Percentiles rank a stretch among this genome's conserved stretches.
These are phyloP conservation scores for Petrocephalus zakoni DNA, from an alignment of 2,113 vertebrate genomes.

Conservation along the genomic window DNA sequence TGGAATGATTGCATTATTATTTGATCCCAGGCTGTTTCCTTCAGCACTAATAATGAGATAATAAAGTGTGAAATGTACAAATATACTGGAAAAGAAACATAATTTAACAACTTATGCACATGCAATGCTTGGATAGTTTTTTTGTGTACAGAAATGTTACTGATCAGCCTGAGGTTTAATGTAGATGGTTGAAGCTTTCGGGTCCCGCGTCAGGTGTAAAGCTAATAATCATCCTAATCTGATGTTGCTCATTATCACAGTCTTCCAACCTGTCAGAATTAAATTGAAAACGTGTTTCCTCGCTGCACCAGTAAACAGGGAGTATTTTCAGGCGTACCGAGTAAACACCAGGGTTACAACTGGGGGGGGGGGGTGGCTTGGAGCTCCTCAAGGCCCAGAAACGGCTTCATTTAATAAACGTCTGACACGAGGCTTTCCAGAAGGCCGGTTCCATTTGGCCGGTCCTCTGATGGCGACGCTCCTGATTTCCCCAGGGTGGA, in stretches of 20 bases:
- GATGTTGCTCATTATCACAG: background rate
- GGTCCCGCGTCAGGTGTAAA: background rate
- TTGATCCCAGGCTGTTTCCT: background rate
- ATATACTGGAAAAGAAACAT: background rate
- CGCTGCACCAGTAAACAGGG: background rate
- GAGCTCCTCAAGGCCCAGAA: no score
- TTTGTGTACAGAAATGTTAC: background rate
- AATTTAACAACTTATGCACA: slow-evolving; percentile 4
- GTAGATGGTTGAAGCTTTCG: background rate
- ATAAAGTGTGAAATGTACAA: background rate
- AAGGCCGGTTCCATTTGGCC: background rate
- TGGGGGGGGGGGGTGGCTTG: background rate
- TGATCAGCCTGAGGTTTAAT: background rate
- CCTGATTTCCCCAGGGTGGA: slow-evolving; percentile 74
- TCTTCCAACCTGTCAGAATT: background rate
- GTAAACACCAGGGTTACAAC: background rate
- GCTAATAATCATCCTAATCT: background rate
- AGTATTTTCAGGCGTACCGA: background rate
- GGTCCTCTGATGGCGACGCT: background rate
- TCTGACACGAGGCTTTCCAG: background rate
- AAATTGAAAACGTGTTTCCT: background rate
- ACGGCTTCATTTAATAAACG: background rate
- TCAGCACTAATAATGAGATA: background rate
- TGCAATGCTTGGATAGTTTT: background rate
- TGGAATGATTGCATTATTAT: background rate